Evolutionary conservation across 2,888 invertebrate genomes (phyloP).

Genomic region (Synergus itoensis): DNA sequence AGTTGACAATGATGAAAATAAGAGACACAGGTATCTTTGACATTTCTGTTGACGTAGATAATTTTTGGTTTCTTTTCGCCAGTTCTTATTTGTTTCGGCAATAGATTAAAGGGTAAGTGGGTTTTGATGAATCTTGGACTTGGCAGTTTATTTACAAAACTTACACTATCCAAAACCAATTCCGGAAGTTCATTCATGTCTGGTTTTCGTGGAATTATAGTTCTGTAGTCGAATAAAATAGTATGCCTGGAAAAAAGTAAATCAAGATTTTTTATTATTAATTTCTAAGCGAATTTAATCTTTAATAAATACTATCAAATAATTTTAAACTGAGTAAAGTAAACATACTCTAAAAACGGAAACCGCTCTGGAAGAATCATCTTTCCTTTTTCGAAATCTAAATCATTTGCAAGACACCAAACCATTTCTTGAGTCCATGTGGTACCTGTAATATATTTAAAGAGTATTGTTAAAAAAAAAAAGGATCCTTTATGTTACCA

Average conservation of each 20-base stretch:
- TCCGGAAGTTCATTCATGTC: conserved; percentile 61
- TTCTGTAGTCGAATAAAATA: conserved; percentile 74
- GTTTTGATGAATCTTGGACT: conserved; percentile 83
- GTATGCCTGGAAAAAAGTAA: conserved; percentile 53
- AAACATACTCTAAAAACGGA: conserved; percentile 85
- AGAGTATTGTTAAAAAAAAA: conserved; percentile 11
- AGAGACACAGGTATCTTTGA: conserved; percentile 86
- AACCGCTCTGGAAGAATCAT: conserved; percentile 81
- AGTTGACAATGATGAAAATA: conserved; percentile 84
- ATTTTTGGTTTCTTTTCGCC: conserved; percentile 79
- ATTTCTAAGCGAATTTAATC: not conserved
- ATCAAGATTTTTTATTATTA: not conserved
- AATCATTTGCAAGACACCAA: conserved; percentile 83
- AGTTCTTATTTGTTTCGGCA: conserved; percentile 79
- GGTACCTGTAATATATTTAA: conserved; percentile 80
- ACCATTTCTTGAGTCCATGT: conserved; percentile 90
- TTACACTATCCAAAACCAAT: conserved; percentile 65
- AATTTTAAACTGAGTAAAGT: not conserved
- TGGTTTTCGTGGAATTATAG: conserved; percentile 65
- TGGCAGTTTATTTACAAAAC: conserved; percentile 74
- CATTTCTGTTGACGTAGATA: conserved; percentile 86
- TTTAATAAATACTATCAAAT: not conserved
- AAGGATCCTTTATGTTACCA: too few relatives aligned
- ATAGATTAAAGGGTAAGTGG: conserved; percentile 82
- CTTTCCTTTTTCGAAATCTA: conserved; percentile 82